Conservation (phyloP, 2,113 vertebrate species). For the Marcusenius ussheri region DNA sequence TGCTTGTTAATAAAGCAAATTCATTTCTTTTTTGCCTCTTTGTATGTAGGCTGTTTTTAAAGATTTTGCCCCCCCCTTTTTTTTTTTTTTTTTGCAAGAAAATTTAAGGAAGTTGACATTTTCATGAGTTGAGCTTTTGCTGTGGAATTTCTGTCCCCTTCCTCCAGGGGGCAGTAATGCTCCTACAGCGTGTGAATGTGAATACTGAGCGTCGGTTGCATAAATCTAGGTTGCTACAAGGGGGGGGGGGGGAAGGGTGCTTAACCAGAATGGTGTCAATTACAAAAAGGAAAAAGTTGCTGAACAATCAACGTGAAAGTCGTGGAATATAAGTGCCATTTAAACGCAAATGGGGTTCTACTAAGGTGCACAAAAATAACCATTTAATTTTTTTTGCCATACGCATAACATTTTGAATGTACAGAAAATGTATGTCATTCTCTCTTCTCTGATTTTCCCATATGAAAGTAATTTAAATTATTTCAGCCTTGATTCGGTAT, state of each 20-base stretch:
- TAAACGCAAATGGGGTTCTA: not conserved
- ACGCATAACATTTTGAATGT: not conserved
- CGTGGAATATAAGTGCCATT: not conserved
- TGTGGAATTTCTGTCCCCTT: not conserved
- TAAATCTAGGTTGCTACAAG: not conserved
- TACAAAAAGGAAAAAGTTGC: not conserved
- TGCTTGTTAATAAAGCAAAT: slow-evolving; percentile 1
- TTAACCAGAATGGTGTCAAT: not conserved
- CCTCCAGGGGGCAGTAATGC: not conserved
- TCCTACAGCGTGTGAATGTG: not conserved
- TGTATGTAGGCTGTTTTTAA: not conserved
- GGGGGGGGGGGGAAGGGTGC: not conserved
- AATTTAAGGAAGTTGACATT: not conserved
- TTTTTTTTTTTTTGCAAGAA: not conserved
- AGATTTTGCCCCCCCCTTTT: not conserved
- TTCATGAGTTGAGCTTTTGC: not conserved
- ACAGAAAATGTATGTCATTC: not conserved
- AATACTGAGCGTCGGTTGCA: not conserved
- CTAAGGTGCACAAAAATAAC: not conserved
- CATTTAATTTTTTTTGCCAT: not conserved
- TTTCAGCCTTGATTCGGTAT: not conserved
- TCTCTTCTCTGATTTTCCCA: not conserved
- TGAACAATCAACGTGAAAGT: not conserved
- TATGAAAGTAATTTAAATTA: not conserved
- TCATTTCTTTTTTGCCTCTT: not conserved